These are phyloP conservation scores for Urocyon cinereoargenteus DNA, from an alignment of 2,797 vertebrate species.

Conservation along the genomic window DNA sequence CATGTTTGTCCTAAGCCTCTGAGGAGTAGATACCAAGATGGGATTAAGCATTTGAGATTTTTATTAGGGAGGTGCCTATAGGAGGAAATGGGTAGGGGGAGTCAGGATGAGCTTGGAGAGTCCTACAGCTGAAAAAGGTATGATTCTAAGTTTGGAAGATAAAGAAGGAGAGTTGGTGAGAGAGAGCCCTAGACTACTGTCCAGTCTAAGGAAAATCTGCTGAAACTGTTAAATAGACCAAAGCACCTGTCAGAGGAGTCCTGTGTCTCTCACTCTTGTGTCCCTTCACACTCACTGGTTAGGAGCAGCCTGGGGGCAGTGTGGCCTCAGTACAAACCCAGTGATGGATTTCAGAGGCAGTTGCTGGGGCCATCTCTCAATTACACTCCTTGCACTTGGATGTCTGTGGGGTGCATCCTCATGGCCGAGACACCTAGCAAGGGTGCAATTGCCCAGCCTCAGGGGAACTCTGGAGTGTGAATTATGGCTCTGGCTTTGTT, in stretches of 20 bases:
- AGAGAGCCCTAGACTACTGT: not conserved
- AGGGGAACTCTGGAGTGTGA: not conserved
- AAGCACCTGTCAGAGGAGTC: not conserved
- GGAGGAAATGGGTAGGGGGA: not conserved
- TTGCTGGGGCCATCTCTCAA: not conserved
- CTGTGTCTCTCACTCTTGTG: not conserved
- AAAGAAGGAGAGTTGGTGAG: not conserved
- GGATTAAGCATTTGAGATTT: not conserved
- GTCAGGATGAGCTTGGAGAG: not conserved
- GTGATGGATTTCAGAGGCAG: not conserved
- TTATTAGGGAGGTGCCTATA: not conserved
- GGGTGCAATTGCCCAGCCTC: not conserved
- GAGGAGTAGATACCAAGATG: not conserved
- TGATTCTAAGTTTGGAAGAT: not conserved
- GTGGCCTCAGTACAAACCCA: not conserved
- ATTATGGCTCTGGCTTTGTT: not conserved
- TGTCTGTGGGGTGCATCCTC: not conserved
- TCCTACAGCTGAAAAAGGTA: accelerated
- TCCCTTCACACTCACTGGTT: not conserved
- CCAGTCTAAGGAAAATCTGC: not conserved
- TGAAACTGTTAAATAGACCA: no score
- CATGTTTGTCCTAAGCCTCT: not conserved
- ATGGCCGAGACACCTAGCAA: not conserved
- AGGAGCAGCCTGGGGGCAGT: not conserved
- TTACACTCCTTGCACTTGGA: not conserved